Evolutionary conservation across 2,113 vertebrate species (phyloP).

Genomic region (Megaleporinus macrocephalus): DNA sequence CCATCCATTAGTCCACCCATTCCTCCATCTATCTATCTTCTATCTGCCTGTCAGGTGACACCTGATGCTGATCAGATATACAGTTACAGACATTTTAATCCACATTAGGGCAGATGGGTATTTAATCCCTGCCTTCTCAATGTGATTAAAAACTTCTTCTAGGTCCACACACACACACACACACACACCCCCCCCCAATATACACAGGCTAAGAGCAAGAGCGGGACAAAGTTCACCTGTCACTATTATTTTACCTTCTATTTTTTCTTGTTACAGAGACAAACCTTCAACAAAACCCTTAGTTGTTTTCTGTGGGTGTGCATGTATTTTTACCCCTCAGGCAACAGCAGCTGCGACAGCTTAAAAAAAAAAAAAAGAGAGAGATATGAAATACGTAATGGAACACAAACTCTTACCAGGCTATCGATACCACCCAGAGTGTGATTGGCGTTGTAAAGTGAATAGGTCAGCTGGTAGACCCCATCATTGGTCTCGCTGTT

Average conservation of each 20-base stretch:
- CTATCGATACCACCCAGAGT: constrained; percentile 85
- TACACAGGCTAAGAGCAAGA: background rate
- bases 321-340: constrained; percentile 10
- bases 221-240: background rate
- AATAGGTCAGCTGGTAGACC: constrained; percentile 91
- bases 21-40: background rate
- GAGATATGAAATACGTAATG: constrained; percentile 29
- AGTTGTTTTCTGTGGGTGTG: constrained; percentile 13
- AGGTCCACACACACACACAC: constrained; percentile 31
- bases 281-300: background rate
- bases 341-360: constrained; percentile 9
- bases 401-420: constrained; percentile 81
- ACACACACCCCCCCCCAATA: constrained; percentile 1
- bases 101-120: constrained; percentile 61
- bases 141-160: constrained; percentile 64
- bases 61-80: constrained; percentile 6
- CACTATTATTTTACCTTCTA: background rate
- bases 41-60: background rate
- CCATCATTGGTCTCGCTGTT: constrained; percentile 98
- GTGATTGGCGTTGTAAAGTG: constrained; percentile 91
- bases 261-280: background rate
- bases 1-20: background rate
- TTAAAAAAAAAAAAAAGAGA: constrained; percentile 22
- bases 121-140: constrained; percentile 70
- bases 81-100: constrained; percentile 59